phyloP scores from a whole-genome alignment of 2,113 vertebrate genomes.

The Catagonus wagneri region DNA sequence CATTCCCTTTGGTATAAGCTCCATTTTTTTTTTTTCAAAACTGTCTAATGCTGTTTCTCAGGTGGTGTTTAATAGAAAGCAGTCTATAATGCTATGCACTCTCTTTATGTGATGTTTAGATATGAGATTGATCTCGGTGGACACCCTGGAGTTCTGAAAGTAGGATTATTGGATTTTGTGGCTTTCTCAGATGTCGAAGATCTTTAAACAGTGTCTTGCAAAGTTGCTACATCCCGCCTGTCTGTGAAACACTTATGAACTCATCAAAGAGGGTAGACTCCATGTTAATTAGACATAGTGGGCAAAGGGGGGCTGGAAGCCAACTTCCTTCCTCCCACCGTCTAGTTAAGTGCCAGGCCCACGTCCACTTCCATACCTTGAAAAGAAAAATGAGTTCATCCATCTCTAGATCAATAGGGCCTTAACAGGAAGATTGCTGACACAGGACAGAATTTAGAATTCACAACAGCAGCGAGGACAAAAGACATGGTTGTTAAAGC shows the following conservation, averaged over 20 bases:
- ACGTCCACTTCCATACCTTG: constrained; percentile 88
- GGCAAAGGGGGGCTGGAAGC: constrained; percentile 9
- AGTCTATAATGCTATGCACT: constrained; percentile 91
- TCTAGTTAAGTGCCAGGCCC: constrained; percentile 85
- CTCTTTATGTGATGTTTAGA: constrained; percentile 99
- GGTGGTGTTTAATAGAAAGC: constrained; percentile 93
- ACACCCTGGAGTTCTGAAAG: constrained; percentile 98
- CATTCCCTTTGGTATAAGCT: constrained; percentile 91
- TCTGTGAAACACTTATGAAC: constrained; percentile 97
- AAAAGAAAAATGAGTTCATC: constrained; percentile 84
- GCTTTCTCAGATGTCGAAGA: constrained; percentile 99
- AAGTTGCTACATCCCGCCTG: constrained; percentile 96
- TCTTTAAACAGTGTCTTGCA: constrained; percentile 99
- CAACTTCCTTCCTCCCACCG: constrained; percentile 71
- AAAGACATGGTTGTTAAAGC: constrained; percentile 1
- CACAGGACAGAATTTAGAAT: constrained; percentile 63
- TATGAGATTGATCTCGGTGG: constrained; percentile 98
- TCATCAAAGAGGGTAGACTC: constrained; percentile 94
- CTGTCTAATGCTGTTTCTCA: constrained; percentile 94
- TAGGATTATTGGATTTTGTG: constrained; percentile 99
- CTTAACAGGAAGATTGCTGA: constrained; percentile 75
- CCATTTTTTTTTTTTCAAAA: constrained; percentile 87
- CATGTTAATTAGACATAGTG: constrained; percentile 92
- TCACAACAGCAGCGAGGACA: neutral
- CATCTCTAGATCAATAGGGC: constrained; percentile 77